phyloP scores from a whole-genome alignment of 1,140 invertebrate genomes.

The Centruroides sculpturatus region DNA sequence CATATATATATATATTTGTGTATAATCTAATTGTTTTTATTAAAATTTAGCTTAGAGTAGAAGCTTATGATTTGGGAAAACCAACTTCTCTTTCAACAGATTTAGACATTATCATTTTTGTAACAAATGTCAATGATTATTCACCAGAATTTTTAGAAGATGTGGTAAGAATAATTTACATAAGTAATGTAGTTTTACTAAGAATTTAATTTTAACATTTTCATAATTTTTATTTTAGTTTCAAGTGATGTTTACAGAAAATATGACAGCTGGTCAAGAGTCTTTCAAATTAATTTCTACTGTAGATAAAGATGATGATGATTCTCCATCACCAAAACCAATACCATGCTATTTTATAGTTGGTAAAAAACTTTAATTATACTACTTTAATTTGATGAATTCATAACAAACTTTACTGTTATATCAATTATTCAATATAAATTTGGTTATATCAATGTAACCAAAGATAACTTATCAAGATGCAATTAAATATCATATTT shows the following conservation, averaged over 20 bases:
- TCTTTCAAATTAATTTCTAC: constrained; percentile 56
- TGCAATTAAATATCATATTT: too few relatives aligned
- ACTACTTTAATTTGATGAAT: too few relatives aligned
- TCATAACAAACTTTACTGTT: too few relatives aligned
- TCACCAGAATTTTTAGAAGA: constrained; percentile 71
- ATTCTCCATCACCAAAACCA: constrained; percentile 48
- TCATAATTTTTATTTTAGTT: constrained; percentile 8
- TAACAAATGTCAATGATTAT: constrained; percentile 76
- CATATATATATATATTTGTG: too few relatives aligned
- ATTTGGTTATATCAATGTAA: too few relatives aligned
- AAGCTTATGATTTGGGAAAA: constrained; percentile 60
- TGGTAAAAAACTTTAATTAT: constrained; percentile 20
- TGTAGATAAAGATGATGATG: constrained; percentile 55
- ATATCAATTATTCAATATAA: too few relatives aligned
- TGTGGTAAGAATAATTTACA: constrained; percentile 7
- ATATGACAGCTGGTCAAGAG: constrained; percentile 49
- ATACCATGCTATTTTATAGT: constrained; percentile 69
- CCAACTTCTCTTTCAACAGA: constrained; percentile 73
- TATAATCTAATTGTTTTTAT: neutral
- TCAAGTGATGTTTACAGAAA: constrained; percentile 40
- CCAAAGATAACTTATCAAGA: too few relatives aligned
- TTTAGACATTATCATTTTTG: constrained; percentile 74
- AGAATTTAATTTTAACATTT: neutral
- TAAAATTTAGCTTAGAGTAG: constrained; percentile 44
- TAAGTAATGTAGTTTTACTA: neutral